Percentiles rank a stretch among this genome's conserved stretches.
phyloP scores from a whole-genome alignment of 2,888 invertebrate genomes.

The Trichopoda pennipes region DNA sequence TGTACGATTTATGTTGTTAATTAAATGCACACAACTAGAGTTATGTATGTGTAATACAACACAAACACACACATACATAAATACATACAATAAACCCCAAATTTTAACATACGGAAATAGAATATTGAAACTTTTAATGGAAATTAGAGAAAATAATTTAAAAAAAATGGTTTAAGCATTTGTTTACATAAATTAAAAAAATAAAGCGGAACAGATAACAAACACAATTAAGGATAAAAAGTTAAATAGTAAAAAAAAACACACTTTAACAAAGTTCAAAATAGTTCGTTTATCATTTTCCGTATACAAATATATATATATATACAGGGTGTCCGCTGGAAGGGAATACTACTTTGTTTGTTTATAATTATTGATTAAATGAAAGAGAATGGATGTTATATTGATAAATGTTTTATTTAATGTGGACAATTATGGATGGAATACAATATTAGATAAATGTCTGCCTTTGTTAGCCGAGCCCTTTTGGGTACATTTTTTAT shows the following conservation, averaged over 20 bases:
- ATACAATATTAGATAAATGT: no score
- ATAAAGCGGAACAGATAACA: constrained; percentile 3
- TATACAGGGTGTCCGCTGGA: no score
- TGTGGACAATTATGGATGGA: no score
- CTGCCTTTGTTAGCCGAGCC: no score
- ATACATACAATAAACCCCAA: not conserved
- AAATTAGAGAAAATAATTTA: constrained; percentile 41
- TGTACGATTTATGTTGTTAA: constrained; percentile 15
- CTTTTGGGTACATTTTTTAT: no score
- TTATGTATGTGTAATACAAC: not conserved
- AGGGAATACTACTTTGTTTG: no score
- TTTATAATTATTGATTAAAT: no score
- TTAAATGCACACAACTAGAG: not conserved
- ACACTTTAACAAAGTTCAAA: constrained; percentile 12
- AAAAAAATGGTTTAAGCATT: constrained; percentile 1
- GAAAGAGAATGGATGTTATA: no score
- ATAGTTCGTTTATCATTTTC: not conserved
- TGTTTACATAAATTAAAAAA: constrained; percentile 27
- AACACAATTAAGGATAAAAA: not conserved
- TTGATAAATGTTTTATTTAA: no score
- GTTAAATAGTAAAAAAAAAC: not conserved
- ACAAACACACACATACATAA: not conserved
- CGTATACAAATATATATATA: no score
- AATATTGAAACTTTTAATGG: constrained; percentile 18
- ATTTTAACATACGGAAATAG: not conserved